phyloP scores from a whole-genome alignment of 2,797 vertebrate genomes.

The Hapalemur alaotrensis region DNA sequence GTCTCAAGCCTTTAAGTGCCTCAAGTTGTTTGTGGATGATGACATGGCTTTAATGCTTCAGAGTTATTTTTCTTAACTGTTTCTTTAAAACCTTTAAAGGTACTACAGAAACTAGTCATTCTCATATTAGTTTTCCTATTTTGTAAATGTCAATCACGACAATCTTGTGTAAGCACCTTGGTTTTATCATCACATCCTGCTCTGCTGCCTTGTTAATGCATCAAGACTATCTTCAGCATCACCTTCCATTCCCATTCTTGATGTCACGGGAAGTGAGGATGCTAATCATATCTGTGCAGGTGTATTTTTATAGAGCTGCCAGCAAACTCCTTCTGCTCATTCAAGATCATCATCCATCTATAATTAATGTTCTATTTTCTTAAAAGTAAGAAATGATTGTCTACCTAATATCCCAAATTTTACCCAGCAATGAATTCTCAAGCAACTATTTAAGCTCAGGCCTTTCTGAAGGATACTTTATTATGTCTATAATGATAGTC shows the following conservation, averaged over 20 bases:
- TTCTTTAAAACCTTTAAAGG: background rate
- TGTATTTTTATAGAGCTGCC: constrained; percentile 20
- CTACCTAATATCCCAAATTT: background rate
- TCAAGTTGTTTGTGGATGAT: background rate
- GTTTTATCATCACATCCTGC: constrained; percentile 7
- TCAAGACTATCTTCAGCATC: background rate
- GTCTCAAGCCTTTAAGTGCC: background rate
- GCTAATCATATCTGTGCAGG: constrained; percentile 47
- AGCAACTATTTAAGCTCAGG: background rate
- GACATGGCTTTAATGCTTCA: background rate
- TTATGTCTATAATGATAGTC: background rate
- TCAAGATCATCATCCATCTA: constrained; percentile 38
- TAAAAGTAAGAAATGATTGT: constrained; percentile 2
- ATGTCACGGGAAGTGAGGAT: constrained; percentile 37
- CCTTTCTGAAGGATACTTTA: background rate
- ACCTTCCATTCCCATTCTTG: background rate
- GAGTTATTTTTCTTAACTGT: background rate
- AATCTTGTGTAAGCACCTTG: background rate
- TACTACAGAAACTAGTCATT: constrained; percentile 23
- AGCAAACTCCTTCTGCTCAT: constrained; percentile 50
- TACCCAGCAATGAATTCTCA: background rate
- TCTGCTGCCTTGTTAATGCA: constrained; percentile 46
- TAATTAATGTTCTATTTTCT: constrained; percentile 50
- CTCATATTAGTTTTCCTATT: background rate
- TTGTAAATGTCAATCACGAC: constrained; percentile 8